phyloP scores from a whole-genome alignment of 2,888 invertebrate genomes.

The Lampropteryx suffumata region DNA sequence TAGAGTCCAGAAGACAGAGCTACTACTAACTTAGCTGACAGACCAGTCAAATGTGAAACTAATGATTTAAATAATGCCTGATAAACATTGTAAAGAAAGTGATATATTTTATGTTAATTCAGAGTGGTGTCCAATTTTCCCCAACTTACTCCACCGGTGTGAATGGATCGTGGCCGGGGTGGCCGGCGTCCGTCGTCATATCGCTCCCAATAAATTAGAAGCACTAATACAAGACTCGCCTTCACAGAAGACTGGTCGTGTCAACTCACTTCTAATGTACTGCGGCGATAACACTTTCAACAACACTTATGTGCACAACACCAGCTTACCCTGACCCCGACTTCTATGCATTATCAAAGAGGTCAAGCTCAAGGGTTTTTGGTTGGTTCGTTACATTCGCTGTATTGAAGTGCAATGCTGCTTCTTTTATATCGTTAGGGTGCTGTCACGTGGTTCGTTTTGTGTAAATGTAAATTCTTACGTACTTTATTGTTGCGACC shows the following conservation, averaged over 20 bases:
- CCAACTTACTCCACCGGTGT: constrained; percentile 59
- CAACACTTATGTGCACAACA: constrained; percentile 62
- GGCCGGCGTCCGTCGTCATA: constrained; percentile 80
- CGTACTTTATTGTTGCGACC: constrained; percentile 64
- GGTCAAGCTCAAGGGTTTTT: constrained; percentile 20
- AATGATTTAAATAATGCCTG: too few relatives aligned
- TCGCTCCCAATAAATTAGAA: constrained; percentile 81
- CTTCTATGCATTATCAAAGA: constrained; percentile 1
- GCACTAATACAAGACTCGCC: constrained; percentile 78
- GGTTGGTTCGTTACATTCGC: constrained; percentile 46
- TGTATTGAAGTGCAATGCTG: constrained; percentile 61
- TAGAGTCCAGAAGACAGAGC: too few relatives aligned
- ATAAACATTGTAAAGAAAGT: too few relatives aligned
- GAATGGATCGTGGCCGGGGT: constrained; percentile 78
- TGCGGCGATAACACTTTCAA: constrained; percentile 76
- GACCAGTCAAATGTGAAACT: too few relatives aligned
- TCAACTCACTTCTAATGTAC: constrained; percentile 79
- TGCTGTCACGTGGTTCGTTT: constrained; percentile 59
- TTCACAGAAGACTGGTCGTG: constrained; percentile 79
- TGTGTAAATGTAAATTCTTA: constrained; percentile 69
- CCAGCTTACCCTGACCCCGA: constrained; percentile 48
- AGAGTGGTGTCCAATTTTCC: constrained; percentile 27
- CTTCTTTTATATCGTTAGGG: constrained; percentile 69
- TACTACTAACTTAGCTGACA: too few relatives aligned
- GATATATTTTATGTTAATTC: too few relatives aligned